Evolutionary conservation across 1,140 invertebrate genomes (phyloP), one percentile per base, ranked within the genome.

Genomic region (Arctopsyche grandis): DNA sequence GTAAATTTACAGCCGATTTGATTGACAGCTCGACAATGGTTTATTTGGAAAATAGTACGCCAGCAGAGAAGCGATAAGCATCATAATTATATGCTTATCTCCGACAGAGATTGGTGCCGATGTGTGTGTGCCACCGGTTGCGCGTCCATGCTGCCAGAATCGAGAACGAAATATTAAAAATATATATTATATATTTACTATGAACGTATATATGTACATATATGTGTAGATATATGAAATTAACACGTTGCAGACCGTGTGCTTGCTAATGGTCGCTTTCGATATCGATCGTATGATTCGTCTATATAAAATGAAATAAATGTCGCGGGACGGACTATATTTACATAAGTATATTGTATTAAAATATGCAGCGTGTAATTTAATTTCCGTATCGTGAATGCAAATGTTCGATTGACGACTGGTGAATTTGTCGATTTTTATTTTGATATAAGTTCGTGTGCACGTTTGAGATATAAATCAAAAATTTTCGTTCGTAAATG

Each of bases 1-100:
- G 81, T 82, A 82, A 79, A 80, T 79, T 79, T 82, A 60, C 66
- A 66, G 56, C 60, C 74, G 76, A 77, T 80, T 80, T 81, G 81
- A 83, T 81, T 83, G 81, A 83, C 81, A 83, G 81, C 43, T 74
- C 63, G 77, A 83, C 81, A 81, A 83, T 83, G 81, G 79, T 79
- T 79, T 82, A 79, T 83, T 83, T 79, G 79, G 77, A 78, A 83
- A 81, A 82, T 80, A 80, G 77, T 82, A 75, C 80, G 77, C 75
- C 80, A 63, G 80, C 79, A 81, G 74, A 76, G 80, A 48, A 69
- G 69, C 26, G 81, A 83, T 83, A 79, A 80, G 26, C 70, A 83
- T 83, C 79, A 69, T 83, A 83, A 83, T 83, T 83, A 83, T 79
- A 78, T 70, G 81, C 79, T 79, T 81, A 83, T 83, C 79, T 83